Conservation (phyloP, 2,888 invertebrate genomes). For the Noctua fimbriata region DNA sequence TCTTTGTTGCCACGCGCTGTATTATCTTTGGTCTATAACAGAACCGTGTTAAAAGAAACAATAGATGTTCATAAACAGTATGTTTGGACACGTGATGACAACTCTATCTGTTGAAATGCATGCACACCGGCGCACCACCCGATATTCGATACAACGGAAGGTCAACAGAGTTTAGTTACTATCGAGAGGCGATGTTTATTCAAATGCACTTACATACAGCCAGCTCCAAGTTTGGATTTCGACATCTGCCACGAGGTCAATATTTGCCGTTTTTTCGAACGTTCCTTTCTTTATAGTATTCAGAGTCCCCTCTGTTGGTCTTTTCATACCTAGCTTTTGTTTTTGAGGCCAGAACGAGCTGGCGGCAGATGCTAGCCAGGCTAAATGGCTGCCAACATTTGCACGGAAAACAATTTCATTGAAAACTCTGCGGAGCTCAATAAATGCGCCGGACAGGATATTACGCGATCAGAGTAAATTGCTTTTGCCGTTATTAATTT, state of each 20-base stretch:
- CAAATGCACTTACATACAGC: slow-evolving; percentile 88
- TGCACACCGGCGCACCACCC: slow-evolving; percentile 75
- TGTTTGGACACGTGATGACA: slow-evolving; percentile 86
- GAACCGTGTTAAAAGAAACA: slow-evolving; percentile 45
- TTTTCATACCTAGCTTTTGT: slow-evolving; percentile 74
- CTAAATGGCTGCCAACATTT: slow-evolving; percentile 66
- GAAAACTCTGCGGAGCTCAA: slow-evolving; percentile 81
- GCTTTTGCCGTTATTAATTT: slow-evolving; percentile 89
- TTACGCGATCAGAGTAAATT: slow-evolving; percentile 88
- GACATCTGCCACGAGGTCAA: slow-evolving; percentile 89
- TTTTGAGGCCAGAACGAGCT: slow-evolving; percentile 61
- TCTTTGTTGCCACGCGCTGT: slow-evolving; percentile 50
- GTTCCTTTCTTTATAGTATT: slow-evolving; percentile 79
- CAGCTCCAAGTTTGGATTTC: slow-evolving; percentile 86
- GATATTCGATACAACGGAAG: slow-evolving; percentile 86
- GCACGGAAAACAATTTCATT: slow-evolving; percentile 78
- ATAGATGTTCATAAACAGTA: slow-evolving; percentile 53
- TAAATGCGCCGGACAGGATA: slow-evolving; percentile 84
- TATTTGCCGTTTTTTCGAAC: slow-evolving; percentile 86
- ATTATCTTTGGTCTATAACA: slow-evolving; percentile 53
- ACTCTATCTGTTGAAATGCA: slow-evolving; percentile 78
- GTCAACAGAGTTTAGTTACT: slow-evolving; percentile 87
- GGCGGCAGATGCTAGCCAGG: slow-evolving; percentile 63
- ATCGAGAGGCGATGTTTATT: slow-evolving; percentile 87
- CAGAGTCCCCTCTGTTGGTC: slow-evolving; percentile 73